Evolutionary conservation across 1,140 invertebrate species (phyloP), one percentile per base, ranked within the genome.

Genomic region (Rhagoletis zephyria): DNA sequence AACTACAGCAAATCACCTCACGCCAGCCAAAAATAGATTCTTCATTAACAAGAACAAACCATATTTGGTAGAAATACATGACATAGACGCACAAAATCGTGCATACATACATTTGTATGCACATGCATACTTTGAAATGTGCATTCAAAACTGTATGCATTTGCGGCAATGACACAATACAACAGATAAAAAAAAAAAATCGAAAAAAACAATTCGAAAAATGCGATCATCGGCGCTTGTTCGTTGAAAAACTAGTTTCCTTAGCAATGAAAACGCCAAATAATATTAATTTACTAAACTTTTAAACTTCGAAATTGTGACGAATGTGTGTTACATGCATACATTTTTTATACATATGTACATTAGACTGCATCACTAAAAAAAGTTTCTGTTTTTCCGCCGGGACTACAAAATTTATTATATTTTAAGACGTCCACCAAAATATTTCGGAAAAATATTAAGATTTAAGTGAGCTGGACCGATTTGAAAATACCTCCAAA

Each of bases 241-340:
- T 30, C 30, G 9, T 6, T 56, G 14, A 12, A 56, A 56, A 81
- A 81, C 74, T 14, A 56, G 45, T 81, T 81, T 81, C 56, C 45
- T 81, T 81, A 56, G 74, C 74, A 81, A 81, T 81, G 74, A 81
- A 81, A 81, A 81, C 30, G 48, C 45, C 74, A 81, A 81, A 81
- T 81, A 81, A 59, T 12, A 56, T 56, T 56, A 81, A 81, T 81
- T 51, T 81, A 7, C 74, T 56, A 51, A 56, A 56, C 16, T 19
- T 81, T 12, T n/a, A 81, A 70, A 59, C 0, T 81, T 56, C 3
- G 45, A 48, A 74, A 10, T 48, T 74, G 40, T 81, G 48, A 56
- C 9, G n/a, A 16, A 56, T 56, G 19, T 56, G 16, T 81, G 19
- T 51, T 30, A 30, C 30, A 30, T 30, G 30, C 30, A 30, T 30